A percentile compares a stretch with the other conserved stretches of the same genome.
Evolutionary conservation across 2,888 invertebrate species (phyloP).

Genomic region (Ophioninae sp.): DNA sequence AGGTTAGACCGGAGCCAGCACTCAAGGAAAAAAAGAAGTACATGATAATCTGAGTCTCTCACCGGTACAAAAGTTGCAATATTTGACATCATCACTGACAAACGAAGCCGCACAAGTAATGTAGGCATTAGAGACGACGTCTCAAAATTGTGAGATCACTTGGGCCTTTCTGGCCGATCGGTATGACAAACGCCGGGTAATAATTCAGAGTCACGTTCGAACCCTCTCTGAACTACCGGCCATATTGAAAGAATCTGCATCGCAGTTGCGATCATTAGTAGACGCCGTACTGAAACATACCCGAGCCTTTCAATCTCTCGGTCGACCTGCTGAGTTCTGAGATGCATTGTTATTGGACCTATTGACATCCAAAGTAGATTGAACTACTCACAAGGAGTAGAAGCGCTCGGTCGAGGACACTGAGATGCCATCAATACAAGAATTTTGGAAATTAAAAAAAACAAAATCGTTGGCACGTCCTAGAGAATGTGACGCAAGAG

Average conservation of each 20-base stretch:
- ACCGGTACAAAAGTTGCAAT: slow-evolving; percentile 26
- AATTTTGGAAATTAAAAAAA: background rate
- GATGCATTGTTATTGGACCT: slow-evolving; percentile 30
- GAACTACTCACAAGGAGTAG: slow-evolving; percentile 28
- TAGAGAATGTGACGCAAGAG: background rate
- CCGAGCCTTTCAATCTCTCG: slow-evolving; percentile 29
- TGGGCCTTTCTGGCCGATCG: slow-evolving; percentile 11
- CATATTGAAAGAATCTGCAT: slow-evolving; percentile 26
- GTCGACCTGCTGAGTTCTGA: slow-evolving; percentile 32
- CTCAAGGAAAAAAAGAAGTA: too few relatives aligned
- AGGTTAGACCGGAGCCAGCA: too few relatives aligned
- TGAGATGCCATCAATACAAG: too few relatives aligned
- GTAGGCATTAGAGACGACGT: slow-evolving; percentile 20
- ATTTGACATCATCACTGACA: slow-evolving; percentile 15
- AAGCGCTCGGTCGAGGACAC: too few relatives aligned
- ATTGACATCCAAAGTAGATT: slow-evolving; percentile 39
- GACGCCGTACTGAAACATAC: slow-evolving; percentile 33
- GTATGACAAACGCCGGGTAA: slow-evolving; percentile 26
- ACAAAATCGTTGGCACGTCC: slow-evolving; percentile 16
- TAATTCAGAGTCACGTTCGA: slow-evolving; percentile 35
- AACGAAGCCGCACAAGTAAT: slow-evolving; percentile 25
- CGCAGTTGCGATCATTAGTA: slow-evolving; percentile 8
- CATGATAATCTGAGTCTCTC: slow-evolving; percentile 7
- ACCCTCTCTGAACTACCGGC: slow-evolving; percentile 31
- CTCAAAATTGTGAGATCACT: slow-evolving; percentile 19